Base-by-base conservation (phyloP, 1,140 invertebrate genomes). In the Acromyrmex heyeri region DNA sequence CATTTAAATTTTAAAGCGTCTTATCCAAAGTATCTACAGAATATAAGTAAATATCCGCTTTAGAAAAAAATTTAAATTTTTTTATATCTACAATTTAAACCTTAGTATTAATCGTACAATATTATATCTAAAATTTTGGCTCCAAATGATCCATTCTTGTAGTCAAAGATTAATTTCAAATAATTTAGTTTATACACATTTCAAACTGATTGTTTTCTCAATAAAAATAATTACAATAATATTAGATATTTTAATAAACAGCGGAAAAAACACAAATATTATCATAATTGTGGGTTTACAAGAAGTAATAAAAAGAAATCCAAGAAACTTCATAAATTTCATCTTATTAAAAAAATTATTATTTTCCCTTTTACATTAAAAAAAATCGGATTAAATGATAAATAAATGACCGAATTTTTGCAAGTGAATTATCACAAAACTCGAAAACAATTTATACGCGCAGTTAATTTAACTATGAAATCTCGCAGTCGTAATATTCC, bases 401-500 rank as follows among this genome's bases (percentile, higher is more conserved):
- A 27, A 4, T 55, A n/a, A 55, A 30, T 34, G 5, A 57, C 5
- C 12, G 18, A 53, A 21, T 16, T 21, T 34, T 34, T 2, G 7
- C 12, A 4, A 8, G 27, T 44, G 16, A 48, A 16, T 27, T 8
- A n/a, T 14, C 6, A 4, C 8, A 10, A 44, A 44, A 44, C 38
- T 44, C 8, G 18, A 34, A 57, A 34, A 55, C 18, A 55, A 55
- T 72, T 72, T 53, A 7, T 3, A 53, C 27, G 27, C 27, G 8
- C 7, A 7, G 0, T 75, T 59, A 75, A 75, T 48, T 27, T 59
- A 50, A 5, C 21, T 50, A 16, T 73, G 16, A 62, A 48, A 30
- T 30, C 12, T 78, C 5, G 38, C n/a, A 4, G 21, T 34, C 24
- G 50, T 30, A n/a, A n/a, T 18, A 85, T 85, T 67, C 59, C n/a